Evolutionary conservation across 2,113 vertebrate species (phyloP).

Genomic region (Muscicapa adusta): DNA sequence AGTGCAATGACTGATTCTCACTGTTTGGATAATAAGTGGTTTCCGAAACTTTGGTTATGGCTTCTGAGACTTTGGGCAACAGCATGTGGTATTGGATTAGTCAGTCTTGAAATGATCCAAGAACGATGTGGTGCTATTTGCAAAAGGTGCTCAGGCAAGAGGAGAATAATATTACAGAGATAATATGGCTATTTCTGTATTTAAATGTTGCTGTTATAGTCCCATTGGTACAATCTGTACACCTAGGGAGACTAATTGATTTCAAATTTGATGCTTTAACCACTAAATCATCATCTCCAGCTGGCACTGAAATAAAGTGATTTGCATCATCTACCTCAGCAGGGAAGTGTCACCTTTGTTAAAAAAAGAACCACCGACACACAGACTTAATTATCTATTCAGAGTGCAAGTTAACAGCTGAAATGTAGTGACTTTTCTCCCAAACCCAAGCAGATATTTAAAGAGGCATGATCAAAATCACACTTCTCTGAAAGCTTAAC

Average conservation of each 20-base stretch:
- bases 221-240: background rate
- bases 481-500: background rate
- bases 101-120: background rate
- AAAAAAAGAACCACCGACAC: slow-evolving; percentile 62
- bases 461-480: slow-evolving; percentile 24
- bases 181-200: background rate
- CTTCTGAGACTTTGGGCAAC: background rate
- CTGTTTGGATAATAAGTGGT: background rate
- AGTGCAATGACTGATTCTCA: background rate
- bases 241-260: slow-evolving; percentile 7
- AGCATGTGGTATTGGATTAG: background rate
- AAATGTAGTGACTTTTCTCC: slow-evolving; percentile 1
- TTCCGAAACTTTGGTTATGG: background rate
- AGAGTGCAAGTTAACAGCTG: slow-evolving; percentile 20
- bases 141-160: background rate
- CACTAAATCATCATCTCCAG: slow-evolving; percentile 32
- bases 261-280: slow-evolving; percentile 29
- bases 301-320: slow-evolving; percentile 40
- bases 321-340: slow-evolving; percentile 59
- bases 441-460: slow-evolving; percentile 8
- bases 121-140: background rate
- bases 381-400: slow-evolving; percentile 57
- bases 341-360: slow-evolving; percentile 55
- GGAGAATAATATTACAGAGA: background rate
- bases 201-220: slow-evolving; percentile 8